A percentile compares a stretch with the other conserved stretches of the same genome.
These are phyloP conservation scores for Deilephila porcellus DNA, from an alignment of 2,888 invertebrate genomes.

Conservation along the genomic window DNA sequence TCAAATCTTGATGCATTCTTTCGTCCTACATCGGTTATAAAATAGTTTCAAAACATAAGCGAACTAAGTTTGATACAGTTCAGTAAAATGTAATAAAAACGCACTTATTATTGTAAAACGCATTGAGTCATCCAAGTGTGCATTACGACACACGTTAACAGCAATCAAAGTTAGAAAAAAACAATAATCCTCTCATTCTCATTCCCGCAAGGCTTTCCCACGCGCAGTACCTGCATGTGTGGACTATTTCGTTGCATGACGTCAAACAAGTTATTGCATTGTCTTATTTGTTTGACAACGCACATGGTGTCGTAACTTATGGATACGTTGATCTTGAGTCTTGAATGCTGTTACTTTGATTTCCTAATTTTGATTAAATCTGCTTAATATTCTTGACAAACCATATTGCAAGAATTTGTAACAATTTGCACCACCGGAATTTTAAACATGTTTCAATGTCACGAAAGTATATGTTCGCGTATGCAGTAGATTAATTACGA, in stretches of 20 bases:
- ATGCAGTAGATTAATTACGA: neutral
- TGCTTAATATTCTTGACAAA: conserved; percentile 31
- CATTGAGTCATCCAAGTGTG: neutral
- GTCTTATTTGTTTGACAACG: conserved; percentile 59
- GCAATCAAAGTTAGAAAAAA: conserved; percentile 20
- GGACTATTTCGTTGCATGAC: conserved; percentile 59
- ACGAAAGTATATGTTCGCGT: conserved; percentile 6
- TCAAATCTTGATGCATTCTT: too few species aligned
- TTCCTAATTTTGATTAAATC: conserved; percentile 25
- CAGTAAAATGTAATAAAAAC: neutral
- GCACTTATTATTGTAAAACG: neutral
- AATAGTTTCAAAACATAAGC: neutral
- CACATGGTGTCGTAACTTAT: conserved; percentile 54
- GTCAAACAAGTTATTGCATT: conserved; percentile 55
- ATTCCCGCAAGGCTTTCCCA: conserved; percentile 55
- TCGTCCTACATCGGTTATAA: too few species aligned
- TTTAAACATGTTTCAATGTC: conserved; percentile 8
- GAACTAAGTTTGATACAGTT: neutral
- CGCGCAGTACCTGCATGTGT: conserved; percentile 66
- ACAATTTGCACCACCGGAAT: conserved; percentile 9
- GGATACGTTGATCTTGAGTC: conserved; percentile 34
- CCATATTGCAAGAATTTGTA: conserved; percentile 12
- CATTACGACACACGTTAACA: conserved; percentile 13
- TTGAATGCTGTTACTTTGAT: conserved; percentile 19
- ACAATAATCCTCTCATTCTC: conserved; percentile 32